Percentiles rank a stretch among this genome's conserved stretches.
phyloP scores from a whole-genome alignment of 2,797 vertebrate genomes.

The Odontamblyopus rebecca region DNA sequence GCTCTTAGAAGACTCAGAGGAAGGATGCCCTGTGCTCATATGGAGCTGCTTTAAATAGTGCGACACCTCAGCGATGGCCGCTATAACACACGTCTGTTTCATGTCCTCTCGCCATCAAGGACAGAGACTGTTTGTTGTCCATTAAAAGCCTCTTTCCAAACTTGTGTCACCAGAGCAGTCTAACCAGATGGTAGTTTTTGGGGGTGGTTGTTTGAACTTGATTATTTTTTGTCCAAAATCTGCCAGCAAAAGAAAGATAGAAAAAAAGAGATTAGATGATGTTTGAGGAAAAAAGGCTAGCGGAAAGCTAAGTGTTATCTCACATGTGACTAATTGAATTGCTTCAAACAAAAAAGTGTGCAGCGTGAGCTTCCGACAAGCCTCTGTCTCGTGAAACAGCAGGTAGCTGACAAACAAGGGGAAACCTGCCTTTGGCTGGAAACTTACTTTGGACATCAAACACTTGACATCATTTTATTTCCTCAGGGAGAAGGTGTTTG shows the following conservation, averaged over 20 bases:
- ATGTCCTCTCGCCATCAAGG: slow-evolving; percentile 69
- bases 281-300: slow-evolving; percentile 51
- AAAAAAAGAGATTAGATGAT: slow-evolving; percentile 57
- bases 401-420: slow-evolving; percentile 83
- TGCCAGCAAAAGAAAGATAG: slow-evolving; percentile 18
- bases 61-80: slow-evolving; percentile 59
- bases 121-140: slow-evolving; percentile 71
- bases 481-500: slow-evolving; percentile 71
- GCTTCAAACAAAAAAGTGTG: slow-evolving; percentile 76
- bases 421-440: slow-evolving; percentile 78
- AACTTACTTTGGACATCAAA: slow-evolving; percentile 82
- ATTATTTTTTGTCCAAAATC: slow-evolving; percentile 63
- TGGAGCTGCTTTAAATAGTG: slow-evolving; percentile 63
- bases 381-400: slow-evolving; percentile 81
- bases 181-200: slow-evolving; percentile 67
- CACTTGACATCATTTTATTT: slow-evolving; percentile 78
- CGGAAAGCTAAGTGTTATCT: slow-evolving; percentile 71
- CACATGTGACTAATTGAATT: slow-evolving; percentile 79
- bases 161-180: slow-evolving; percentile 60
- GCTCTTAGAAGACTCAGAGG: slow-evolving; percentile 64
- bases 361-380: slow-evolving; percentile 76
- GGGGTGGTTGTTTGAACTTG: slow-evolving; percentile 52
- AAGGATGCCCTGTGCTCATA: slow-evolving; percentile 57
- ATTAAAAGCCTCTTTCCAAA: slow-evolving; percentile 59
- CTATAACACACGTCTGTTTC: slow-evolving; percentile 64